Conservation (phyloP, 2,797 vertebrate genomes). For the Pteropus rufus region DNA sequence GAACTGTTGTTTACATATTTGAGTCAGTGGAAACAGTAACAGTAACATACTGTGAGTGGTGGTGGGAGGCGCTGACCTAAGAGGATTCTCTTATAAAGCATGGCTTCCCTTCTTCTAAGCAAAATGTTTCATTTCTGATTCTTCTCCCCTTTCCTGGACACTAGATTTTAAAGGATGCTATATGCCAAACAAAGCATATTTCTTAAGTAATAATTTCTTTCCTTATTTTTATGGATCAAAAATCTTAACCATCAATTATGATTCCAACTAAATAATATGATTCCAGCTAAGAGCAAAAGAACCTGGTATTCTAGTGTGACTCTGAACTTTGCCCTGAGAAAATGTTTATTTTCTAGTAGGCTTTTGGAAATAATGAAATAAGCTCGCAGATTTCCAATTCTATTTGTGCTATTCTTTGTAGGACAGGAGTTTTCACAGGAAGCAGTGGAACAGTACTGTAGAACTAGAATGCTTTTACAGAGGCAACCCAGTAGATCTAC, state of each 20-base stretch:
- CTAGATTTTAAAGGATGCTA: neutral
- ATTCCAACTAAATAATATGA: neutral
- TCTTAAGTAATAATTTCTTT: slow-evolving; percentile 3
- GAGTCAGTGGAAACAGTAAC: neutral
- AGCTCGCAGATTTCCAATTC: neutral
- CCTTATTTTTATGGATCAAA: neutral
- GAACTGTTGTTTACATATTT: neutral
- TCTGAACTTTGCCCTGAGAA: neutral
- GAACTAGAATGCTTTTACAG: neutral
- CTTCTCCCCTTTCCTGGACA: neutral
- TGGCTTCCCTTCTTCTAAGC: slow-evolving; percentile 11
- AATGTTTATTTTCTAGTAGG: slow-evolving; percentile 13
- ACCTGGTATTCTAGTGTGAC: neutral
- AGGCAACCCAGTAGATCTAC: neutral
- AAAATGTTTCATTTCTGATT: neutral
- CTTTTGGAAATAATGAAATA: neutral
- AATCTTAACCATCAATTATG: neutral
- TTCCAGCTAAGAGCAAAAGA: slow-evolving; percentile 2
- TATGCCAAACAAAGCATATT: neutral
- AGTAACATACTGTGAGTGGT: neutral
- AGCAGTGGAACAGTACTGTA: neutral
- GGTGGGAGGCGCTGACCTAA: neutral
- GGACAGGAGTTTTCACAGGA: neutral
- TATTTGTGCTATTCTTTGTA: neutral
- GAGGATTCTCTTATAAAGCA: neutral